phyloP scores from a whole-genome alignment of 2,797 vertebrate species.

The Hippoglossus hippoglossus region DNA sequence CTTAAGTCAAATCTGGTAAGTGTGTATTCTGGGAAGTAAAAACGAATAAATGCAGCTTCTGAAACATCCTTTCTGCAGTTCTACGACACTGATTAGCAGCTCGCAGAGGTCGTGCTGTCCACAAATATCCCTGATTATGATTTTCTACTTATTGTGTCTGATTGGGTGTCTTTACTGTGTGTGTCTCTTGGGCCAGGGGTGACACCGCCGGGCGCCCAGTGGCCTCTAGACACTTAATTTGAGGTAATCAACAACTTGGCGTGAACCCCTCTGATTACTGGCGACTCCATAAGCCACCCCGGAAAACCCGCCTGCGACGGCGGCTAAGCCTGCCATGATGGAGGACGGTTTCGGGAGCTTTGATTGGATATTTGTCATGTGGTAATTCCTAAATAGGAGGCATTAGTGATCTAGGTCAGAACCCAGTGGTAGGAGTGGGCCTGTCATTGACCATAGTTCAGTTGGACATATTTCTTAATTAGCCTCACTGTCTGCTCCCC shows the following conservation, averaged over 20 bases:
- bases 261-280: conserved; percentile 70
- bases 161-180: background rate
- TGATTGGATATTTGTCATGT: conserved; percentile 80
- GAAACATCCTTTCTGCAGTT: background rate
- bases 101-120: conserved; percentile 48
- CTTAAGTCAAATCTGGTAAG: too few relatives aligned
- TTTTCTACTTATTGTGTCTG: conserved; percentile 50
- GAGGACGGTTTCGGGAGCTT: conserved; percentile 52
- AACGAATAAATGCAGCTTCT: background rate
- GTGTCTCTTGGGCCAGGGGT: conserved; percentile 25
- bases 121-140: conserved; percentile 73
- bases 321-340: conserved; percentile 55
- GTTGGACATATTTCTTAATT: conserved; percentile 82
- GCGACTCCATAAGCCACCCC: conserved; percentile 59
- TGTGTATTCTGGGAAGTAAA: too few relatives aligned
- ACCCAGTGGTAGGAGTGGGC: conserved; percentile 69
- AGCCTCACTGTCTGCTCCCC: conserved; percentile 80
- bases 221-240: conserved; percentile 67
- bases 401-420: conserved; percentile 80
- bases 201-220: conserved; percentile 47
- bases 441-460: conserved; percentile 80
- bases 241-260: conserved; percentile 76
- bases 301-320: conserved; percentile 47
- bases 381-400: conserved; percentile 77
- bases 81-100: conserved; percentile 47